Conservation (phyloP, 2,113 vertebrate genomes). For the Burhinus bistriatus region DNA sequence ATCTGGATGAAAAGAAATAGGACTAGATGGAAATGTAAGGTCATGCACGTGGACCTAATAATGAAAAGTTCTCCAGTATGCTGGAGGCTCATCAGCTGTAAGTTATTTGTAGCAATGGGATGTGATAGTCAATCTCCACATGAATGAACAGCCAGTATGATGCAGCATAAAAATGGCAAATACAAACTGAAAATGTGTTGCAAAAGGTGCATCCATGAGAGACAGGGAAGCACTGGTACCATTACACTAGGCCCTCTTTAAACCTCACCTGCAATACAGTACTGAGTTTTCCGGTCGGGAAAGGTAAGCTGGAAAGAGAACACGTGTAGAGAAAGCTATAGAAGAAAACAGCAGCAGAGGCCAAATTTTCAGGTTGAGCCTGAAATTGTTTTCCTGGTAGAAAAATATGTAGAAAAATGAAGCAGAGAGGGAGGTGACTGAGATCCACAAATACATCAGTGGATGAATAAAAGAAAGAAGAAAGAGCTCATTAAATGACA, state of each 20-base stretch:
- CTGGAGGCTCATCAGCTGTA: not conserved
- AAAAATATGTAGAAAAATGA: not conserved
- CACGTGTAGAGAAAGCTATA: not conserved
- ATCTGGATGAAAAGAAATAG: not conserved
- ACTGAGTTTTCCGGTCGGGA: not conserved
- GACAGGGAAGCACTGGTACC: not conserved
- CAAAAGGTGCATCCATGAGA: not conserved
- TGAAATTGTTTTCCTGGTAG: not conserved
- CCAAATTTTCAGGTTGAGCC: not conserved
- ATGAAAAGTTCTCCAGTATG: not conserved
- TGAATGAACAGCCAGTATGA: not conserved
- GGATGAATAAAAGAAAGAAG: not conserved
- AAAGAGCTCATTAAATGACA: not conserved
- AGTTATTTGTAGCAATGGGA: not conserved
- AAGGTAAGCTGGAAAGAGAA: not conserved
- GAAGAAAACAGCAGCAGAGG: not conserved
- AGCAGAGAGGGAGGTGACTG: not conserved
- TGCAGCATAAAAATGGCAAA: not conserved
- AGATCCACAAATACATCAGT: not conserved
- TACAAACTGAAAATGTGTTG: not conserved
- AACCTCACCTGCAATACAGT: rapidly evolving
- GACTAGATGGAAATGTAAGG: not conserved
- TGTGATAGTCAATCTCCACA: not conserved
- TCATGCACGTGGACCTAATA: not conserved
- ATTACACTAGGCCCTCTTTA: not conserved